Evolutionary conservation across 1,140 invertebrate species (phyloP).

Genomic region (Drosophila orosa): DNA sequence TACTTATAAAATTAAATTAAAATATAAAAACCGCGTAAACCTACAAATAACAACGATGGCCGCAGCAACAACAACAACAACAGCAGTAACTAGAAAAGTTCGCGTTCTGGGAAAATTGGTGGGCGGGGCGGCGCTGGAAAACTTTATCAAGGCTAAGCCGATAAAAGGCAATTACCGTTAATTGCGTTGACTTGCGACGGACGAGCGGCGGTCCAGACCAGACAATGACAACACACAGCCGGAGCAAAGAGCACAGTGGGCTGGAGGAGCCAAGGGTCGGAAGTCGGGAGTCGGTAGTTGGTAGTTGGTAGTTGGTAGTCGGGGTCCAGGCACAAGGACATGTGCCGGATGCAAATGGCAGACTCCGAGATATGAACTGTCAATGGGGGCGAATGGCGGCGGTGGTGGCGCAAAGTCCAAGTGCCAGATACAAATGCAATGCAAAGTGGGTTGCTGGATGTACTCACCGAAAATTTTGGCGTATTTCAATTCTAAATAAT

Average conservation of each 20-base stretch:
- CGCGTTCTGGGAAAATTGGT: slow-evolving; percentile 1
- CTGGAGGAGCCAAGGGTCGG: not conserved
- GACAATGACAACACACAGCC: slow-evolving; percentile 61
- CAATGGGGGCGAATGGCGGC: slow-evolving; percentile 11
- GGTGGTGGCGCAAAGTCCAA: slow-evolving; percentile 27
- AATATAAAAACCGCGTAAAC: slow-evolving; percentile 81
- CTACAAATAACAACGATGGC: slow-evolving; percentile 67
- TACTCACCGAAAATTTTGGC: not conserved
- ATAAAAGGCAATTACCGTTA: slow-evolving; percentile 83
- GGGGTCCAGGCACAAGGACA: slow-evolving; percentile 25
- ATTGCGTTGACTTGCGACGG: slow-evolving; percentile 76
- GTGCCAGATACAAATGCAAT: slow-evolving; percentile 37
- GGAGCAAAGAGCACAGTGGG: slow-evolving; percentile 30
- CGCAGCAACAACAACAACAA: slow-evolving; percentile 36
- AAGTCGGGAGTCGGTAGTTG: not conserved
- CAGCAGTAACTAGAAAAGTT: slow-evolving; percentile 36
- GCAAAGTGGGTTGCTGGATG: not conserved
- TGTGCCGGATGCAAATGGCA: slow-evolving; percentile 73
- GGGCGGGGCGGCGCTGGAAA: slow-evolving; percentile 40
- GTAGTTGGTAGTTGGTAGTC: not conserved
- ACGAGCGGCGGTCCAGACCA: slow-evolving; percentile 35
- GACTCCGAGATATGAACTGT: slow-evolving; percentile 66
- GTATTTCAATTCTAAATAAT: not conserved
- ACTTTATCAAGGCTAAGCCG: slow-evolving; percentile 81
- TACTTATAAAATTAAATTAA: slow-evolving; percentile 82